Base-by-base conservation (phyloP, 2,888 invertebrate genomes). In the Brenthis daphne region DNA sequence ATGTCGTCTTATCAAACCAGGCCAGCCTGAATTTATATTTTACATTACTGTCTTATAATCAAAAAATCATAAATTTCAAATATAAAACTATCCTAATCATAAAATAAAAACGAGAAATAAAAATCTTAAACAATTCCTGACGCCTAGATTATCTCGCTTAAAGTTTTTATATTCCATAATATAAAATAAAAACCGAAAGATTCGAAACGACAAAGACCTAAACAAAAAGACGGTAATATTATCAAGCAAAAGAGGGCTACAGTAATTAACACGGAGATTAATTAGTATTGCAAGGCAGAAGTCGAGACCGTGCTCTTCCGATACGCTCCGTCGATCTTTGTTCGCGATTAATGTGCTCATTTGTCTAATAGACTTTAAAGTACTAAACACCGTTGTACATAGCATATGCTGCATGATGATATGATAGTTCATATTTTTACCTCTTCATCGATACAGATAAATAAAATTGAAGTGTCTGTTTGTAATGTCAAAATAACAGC, bases 251-350 rank as follows among this genome's bases (percentile, higher is more conserved):
- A 67, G 60, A 67, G 63, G 63, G 82, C 84, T 80, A 80, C 82
- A 80, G 85, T 88, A 89, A 90, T 89, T 89, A 90, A 88, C 85
- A 81, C 74, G 76, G 79, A 86, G 86, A 89, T 89, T 89, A 89
- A 89, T 90, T 88, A 88, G 85, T 86, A 86, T 85, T 87, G 83
- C 84, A 83, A 83, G 81, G 80, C 81, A 80, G 81, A 81, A 83
- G 79, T 79, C 75, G 75, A 77, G 80, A 78, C 68, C 68, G 54
- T 65, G 73, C 67, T 71, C 70, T 67, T 63, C 71, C 71, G 70
- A 82, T 82, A 78, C 74, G 75, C 73, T 77, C 74, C 70, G 72
- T 78, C 77, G 73, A 74, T 76, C 75, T 74, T 76, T 74, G 72
- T 71, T 75, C 75, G 33, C 63, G 65, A 71, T 71, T 68, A 66